phyloP scores from a whole-genome alignment of 2,888 invertebrate species.

The Congeria kusceri region DNA sequence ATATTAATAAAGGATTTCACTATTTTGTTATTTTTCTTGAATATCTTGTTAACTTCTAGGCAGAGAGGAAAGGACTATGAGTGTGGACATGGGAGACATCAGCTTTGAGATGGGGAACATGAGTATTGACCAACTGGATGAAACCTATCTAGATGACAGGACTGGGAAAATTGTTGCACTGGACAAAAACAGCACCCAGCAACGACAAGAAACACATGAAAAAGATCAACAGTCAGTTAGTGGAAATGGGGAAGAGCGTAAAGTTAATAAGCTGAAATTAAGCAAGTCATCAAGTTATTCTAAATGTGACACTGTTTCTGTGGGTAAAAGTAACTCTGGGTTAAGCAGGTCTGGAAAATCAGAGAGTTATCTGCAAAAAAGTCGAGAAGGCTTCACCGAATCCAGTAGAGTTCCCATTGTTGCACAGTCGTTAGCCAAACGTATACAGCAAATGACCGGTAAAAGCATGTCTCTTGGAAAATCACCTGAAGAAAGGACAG shows the following conservation, averaged over 20 bases:
- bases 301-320: constrained; percentile 1
- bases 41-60: not conserved
- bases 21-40: too few species aligned
- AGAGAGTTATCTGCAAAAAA: constrained; percentile 22
- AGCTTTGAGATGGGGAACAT: constrained; percentile 58
- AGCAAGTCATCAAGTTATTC: constrained; percentile 39
- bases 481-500: not conserved
- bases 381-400: too few species aligned
- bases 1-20: too few species aligned
- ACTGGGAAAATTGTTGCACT: constrained; percentile 21
- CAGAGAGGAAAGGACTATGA: constrained; percentile 21
- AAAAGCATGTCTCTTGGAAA: not conserved
- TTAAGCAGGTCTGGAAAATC: constrained; percentile 12
- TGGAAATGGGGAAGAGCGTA: not conserved
- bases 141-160: constrained; percentile 38
- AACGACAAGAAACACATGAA: not conserved
- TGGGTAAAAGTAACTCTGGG: not conserved
- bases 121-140: constrained; percentile 52
- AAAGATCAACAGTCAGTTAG: not conserved
- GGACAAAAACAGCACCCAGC: not conserved
- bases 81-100: constrained; percentile 42
- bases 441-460: not conserved
- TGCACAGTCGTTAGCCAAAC: not conserved
- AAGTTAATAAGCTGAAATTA: constrained; percentile 38
- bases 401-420: not conserved